These are phyloP conservation scores for Nineta flava DNA, from an alignment of 2,888 invertebrate species.

Conservation along the genomic window DNA sequence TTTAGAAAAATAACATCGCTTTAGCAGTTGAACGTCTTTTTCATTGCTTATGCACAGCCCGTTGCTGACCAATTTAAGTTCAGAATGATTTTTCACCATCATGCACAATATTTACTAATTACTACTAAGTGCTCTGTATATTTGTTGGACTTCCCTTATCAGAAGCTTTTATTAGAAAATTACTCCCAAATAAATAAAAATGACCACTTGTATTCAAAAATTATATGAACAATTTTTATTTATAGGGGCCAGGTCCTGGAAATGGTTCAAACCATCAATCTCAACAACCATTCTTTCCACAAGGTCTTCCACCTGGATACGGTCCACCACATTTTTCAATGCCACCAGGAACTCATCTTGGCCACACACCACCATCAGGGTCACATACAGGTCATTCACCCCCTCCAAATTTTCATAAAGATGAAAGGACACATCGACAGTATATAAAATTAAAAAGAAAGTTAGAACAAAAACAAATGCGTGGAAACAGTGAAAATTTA, in stretches of 20 bases:
- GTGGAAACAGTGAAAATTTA: conserved; percentile 3
- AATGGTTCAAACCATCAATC: conserved; percentile 53
- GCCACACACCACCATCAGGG: conserved; percentile 46
- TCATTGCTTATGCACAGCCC: too few relatives aligned
- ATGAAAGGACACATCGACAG: conserved; percentile 63
- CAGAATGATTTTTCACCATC: too few relatives aligned
- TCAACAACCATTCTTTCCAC: conserved; percentile 48
- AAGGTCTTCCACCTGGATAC: conserved; percentile 37
- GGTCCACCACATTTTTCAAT: conserved; percentile 30
- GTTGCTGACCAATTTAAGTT: too few relatives aligned
- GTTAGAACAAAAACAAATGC: conserved; percentile 46
- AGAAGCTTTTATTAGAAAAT: too few relatives aligned
- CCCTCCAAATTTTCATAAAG: conserved; percentile 50
- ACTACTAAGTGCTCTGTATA: too few relatives aligned
- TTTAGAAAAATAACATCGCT: too few relatives aligned
- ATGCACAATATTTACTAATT: too few relatives aligned
- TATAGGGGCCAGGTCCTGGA: conserved; percentile 51
- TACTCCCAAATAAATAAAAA: too few relatives aligned
- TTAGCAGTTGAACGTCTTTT: too few relatives aligned
- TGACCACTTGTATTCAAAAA: too few relatives aligned
- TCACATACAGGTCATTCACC: conserved; percentile 37
- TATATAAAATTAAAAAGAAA: conserved; percentile 62
- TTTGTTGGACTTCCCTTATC: too few relatives aligned
- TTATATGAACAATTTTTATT: conserved; percentile 13
- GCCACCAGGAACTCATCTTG: conserved; percentile 42